These are phyloP conservation scores for Donacobius atricapilla DNA, from an alignment of 2,113 vertebrate genomes.

Conservation along the genomic window DNA sequence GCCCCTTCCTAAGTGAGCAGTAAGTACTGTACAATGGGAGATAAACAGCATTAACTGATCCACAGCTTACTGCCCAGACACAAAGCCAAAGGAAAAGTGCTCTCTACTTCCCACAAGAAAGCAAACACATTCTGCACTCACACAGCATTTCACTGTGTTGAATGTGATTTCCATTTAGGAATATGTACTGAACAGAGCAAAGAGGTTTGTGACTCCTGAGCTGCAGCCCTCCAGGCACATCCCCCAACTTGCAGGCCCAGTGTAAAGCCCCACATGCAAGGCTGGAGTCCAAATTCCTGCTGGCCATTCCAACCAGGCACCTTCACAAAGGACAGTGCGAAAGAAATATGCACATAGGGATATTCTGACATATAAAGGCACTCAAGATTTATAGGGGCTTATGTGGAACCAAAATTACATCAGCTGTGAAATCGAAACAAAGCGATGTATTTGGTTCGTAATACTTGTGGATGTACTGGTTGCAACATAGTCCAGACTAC, in stretches of 20 bases:
- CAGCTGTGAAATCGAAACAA: slow-evolving; percentile 27
- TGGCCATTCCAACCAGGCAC: background rate
- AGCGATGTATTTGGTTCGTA: slow-evolving; percentile 37
- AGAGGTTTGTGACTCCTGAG: slow-evolving; percentile 34
- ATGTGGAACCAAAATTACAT: background rate
- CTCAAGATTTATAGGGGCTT: background rate
- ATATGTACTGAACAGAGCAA: slow-evolving; percentile 44
- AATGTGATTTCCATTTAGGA: background rate
- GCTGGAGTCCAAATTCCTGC: background rate
- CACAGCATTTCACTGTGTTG: background rate
- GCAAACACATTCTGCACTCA: background rate
- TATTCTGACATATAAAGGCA: background rate
- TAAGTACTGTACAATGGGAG: background rate
- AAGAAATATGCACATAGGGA: slow-evolving; percentile 7
- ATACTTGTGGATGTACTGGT: slow-evolving; percentile 31
- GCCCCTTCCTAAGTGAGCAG: background rate
- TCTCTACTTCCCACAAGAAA: background rate
- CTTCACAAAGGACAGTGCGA: slow-evolving; percentile 52
- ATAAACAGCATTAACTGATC: background rate
- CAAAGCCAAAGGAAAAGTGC: background rate
- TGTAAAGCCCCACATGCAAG: background rate
- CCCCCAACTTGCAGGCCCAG: background rate
- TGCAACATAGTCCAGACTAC: background rate
- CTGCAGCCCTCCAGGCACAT: slow-evolving; percentile 57
- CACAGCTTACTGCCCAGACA: background rate